phyloP scores from a whole-genome alignment of 2,113 vertebrate species.

The Copsychus sechellarum region DNA sequence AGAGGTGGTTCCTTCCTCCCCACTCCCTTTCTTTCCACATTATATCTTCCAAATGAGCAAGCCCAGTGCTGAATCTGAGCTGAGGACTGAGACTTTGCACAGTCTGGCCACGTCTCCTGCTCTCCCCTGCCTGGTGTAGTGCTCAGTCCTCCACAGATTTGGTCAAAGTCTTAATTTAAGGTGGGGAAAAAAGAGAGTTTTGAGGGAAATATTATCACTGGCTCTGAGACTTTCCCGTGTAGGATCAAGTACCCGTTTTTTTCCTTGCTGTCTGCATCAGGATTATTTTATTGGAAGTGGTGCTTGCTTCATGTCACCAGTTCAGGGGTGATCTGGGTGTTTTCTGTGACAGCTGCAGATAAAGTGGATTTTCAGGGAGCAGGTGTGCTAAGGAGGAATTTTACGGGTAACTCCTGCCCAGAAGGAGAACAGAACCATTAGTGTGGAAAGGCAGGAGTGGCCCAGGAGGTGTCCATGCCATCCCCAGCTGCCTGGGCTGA shows the following conservation, averaged over 20 bases:
- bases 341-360: neutral
- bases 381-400: neutral
- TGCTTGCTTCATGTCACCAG: neutral
- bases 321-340: neutral
- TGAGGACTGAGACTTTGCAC: neutral
- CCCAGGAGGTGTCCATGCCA: neutral
- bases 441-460: neutral
- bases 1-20: neutral
- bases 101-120: neutral
- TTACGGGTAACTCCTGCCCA: neutral
- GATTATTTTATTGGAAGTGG: neutral
- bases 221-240: neutral
- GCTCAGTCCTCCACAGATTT: neutral
- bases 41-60: neutral
- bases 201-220: neutral
- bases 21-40: neutral
- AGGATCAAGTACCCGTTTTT: neutral
- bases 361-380: neutral
- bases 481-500: neutral
- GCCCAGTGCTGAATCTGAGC: neutral
- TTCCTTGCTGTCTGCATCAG: neutral
- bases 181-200: neutral
- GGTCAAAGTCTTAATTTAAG: neutral
- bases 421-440: neutral
- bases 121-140: neutral